Base-by-base conservation (phyloP, 92 coral and sea anemone genomes). In the Porites cylindrica region DNA sequence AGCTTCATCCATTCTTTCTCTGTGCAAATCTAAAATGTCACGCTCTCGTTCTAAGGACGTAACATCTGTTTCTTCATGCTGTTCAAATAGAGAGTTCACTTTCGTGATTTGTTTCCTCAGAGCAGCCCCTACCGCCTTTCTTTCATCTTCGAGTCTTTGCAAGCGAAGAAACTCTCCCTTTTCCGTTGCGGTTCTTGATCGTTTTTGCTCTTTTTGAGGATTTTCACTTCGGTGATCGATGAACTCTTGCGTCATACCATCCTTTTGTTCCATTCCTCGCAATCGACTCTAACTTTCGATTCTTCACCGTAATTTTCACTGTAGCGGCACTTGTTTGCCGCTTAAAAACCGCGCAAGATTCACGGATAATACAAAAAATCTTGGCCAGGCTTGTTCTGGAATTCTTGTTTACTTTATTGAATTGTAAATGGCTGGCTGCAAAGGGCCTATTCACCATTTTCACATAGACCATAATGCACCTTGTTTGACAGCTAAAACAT, bases 61-160 rank as follows among this genome's bases (percentile, higher is more conserved):
- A 23, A 70, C 26, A 43, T 76, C 70, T 67, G 72, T 67, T 67
- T 7, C 72, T 19, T 67, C 0, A 65, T 38, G 50, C 59, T 66
- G 51, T 71, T 81, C 86, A 17, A 80, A 51, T 10, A 79, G 68
- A 63, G 75, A 20, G 75, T 68, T 88, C 80, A 50, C 88, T 59
- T 89, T 89, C 73, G 43, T 83, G 56, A 84, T 89, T 77, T 83
- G 92, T 70, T 76, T 84, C 77, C 92, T 75, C 62, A 89, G 69
- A 79, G 88, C 83, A 54, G 80, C 92, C 71, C 92, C 88, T 51
- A 85, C 92, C 66, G 88, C 66, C 76, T 66, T 76, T 76, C 88
- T 54, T 19, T 76, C 75, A 65, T 89, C 75, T 72, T 50, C 78
- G n/a, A 79, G 83, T 58, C 85, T 83, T 50, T 77, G 85, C 70